Conservation (phyloP, 1,140 invertebrate species). For the Drosophila seguyi region DNA sequence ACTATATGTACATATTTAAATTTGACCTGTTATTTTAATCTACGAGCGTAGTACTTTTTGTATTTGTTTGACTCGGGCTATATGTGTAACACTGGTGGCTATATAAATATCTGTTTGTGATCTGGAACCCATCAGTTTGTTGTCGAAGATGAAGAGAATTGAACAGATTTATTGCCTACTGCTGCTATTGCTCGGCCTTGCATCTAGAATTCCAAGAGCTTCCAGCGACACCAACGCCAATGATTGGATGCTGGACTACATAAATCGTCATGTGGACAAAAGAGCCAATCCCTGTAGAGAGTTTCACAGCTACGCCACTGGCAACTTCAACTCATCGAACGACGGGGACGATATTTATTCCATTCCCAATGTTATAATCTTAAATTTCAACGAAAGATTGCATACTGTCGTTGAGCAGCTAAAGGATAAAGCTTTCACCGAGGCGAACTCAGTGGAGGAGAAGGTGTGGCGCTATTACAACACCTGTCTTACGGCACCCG, state of each 20-base stretch:
- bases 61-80: not conserved
- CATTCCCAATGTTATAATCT: not conserved
- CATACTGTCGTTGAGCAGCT: not conserved
- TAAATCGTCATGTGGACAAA: not conserved
- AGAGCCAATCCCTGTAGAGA: not conserved
- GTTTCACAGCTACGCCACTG: slow-evolving; percentile 1
- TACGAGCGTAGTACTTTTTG: not conserved
- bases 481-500: slow-evolving; percentile 13
- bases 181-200: not conserved
- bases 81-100: not conserved
- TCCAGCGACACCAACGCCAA: not conserved
- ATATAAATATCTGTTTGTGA: slow-evolving; percentile 8
- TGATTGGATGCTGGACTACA: not conserved
- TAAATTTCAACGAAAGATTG: not conserved
- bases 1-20: slow-evolving; percentile 1
- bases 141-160: not conserved
- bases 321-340: not conserved
- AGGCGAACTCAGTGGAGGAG: slow-evolving; percentile 7
- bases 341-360: not conserved
- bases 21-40: slow-evolving; percentile 14
- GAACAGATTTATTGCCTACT: not conserved
- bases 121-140: slow-evolving; percentile 1
- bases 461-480: slow-evolving; percentile 24
- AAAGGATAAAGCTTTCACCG: slow-evolving; percentile 1
- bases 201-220: not conserved